Evolutionary conservation across 2,797 vertebrate genomes (phyloP).

Genomic region (Crenuchus spilurus): DNA sequence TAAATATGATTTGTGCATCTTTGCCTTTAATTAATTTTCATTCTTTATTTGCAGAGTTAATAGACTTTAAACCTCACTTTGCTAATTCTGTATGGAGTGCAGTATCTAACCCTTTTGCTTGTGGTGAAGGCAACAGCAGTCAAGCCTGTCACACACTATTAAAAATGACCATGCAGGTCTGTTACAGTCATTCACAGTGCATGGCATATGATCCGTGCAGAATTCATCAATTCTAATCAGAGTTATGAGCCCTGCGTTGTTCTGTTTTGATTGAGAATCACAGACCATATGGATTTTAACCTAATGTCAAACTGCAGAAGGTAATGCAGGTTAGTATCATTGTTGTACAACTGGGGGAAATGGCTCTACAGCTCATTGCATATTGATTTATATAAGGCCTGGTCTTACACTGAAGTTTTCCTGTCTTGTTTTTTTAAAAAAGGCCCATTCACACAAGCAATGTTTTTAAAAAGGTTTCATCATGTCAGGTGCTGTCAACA

Average conservation of each 20-base stretch:
- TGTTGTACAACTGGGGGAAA: neutral
- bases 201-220: neutral
- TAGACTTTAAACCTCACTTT: neutral
- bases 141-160: slow-evolving; percentile 13
- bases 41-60: neutral
- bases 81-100: too few relatives aligned
- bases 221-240: slow-evolving; percentile 10
- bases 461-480: too few relatives aligned
- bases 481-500: too few relatives aligned
- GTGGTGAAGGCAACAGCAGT: neutral
- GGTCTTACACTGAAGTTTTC: too few relatives aligned
- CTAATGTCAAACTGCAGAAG: neutral
- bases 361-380: neutral
- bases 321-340: neutral
- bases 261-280: neutral
- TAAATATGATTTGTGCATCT: too few relatives aligned
- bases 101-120: neutral
- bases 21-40: too few relatives aligned
- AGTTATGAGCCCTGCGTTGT: neutral
- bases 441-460: too few relatives aligned
- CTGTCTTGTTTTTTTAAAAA: too few relatives aligned
- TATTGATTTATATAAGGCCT: too few relatives aligned
- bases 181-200: neutral
- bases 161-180: slow-evolving; percentile 8
- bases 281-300: neutral